Evolutionary conservation across 2,113 vertebrate species (phyloP).

Genomic region (Nicator chloris): DNA sequence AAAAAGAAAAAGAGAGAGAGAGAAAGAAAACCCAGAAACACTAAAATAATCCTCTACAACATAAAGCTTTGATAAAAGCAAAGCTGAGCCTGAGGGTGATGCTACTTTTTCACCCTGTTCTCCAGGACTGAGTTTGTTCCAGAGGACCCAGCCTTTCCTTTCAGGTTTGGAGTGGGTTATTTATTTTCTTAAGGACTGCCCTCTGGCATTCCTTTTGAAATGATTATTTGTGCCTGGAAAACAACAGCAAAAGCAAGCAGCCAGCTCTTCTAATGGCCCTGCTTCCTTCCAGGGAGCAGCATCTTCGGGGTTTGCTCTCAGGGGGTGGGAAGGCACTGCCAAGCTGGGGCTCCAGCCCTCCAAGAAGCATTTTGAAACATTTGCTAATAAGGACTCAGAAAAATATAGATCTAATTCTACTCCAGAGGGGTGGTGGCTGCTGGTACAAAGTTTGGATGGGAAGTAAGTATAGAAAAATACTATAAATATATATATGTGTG

Average conservation of each 20-base stretch:
- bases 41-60: conserved; percentile 35
- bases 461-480: neutral
- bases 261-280: neutral
- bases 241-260: neutral
- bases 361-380: neutral
- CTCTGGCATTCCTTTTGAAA: neutral
- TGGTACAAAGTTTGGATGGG: neutral
- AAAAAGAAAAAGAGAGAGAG: neutral
- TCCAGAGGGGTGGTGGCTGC: neutral
- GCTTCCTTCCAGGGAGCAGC: neutral
- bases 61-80: conserved; percentile 44
- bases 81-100: conserved; percentile 41
- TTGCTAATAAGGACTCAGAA: neutral
- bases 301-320: neutral
- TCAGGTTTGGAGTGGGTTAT: neutral
- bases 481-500: neutral
- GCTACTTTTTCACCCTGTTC: conserved; percentile 18
- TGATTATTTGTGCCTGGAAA: neutral
- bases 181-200: conserved; percentile 9
- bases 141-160: neutral
- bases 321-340: neutral
- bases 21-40: neutral
- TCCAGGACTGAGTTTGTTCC: neutral
- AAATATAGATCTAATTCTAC: neutral
- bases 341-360: neutral